These are phyloP conservation scores for Sphecodes monilicornis DNA, from an alignment of 2,888 invertebrate species.

Conservation along the genomic window DNA sequence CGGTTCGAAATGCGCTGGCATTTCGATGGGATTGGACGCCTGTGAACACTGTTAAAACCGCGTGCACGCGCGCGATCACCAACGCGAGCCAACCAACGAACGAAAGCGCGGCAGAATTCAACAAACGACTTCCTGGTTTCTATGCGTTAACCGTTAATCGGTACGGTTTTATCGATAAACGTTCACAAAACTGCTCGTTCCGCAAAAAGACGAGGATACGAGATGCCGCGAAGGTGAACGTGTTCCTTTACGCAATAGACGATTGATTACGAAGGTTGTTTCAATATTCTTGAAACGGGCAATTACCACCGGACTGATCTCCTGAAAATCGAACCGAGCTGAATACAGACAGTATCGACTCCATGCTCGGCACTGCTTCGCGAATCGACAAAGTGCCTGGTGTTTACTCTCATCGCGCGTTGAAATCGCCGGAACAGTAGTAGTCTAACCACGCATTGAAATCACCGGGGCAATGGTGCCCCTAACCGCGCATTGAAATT, in stretches of 20 bases:
- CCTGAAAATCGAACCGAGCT: background rate
- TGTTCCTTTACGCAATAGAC: background rate
- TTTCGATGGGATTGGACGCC: constrained; percentile 61
- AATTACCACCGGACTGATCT: background rate
- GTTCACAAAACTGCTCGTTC: constrained; percentile 23
- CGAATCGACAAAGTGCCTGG: background rate
- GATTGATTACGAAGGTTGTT: constrained; percentile 10
- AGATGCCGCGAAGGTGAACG: background rate
- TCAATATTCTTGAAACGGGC: background rate
- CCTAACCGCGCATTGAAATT: constrained; percentile 6
- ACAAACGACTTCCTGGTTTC: constrained; percentile 67
- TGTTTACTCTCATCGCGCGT: constrained; percentile 2
- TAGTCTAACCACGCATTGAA: constrained; percentile 8
- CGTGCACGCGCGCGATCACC: constrained; percentile 16
- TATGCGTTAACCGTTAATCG: constrained; percentile 67
- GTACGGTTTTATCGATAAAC: constrained; percentile 57
- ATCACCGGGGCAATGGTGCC: background rate
- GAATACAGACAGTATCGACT: background rate
- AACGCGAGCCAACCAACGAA: background rate
- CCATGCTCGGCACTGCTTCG: background rate
- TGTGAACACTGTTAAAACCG: constrained; percentile 62
- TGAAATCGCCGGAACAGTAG: constrained; percentile 10
- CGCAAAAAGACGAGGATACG: background rate
- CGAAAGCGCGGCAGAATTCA: constrained; percentile 57
- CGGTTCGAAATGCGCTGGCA: constrained; percentile 61